Conservation (phyloP, 2,888 invertebrate species). For the Cordilura impudica region DNA sequence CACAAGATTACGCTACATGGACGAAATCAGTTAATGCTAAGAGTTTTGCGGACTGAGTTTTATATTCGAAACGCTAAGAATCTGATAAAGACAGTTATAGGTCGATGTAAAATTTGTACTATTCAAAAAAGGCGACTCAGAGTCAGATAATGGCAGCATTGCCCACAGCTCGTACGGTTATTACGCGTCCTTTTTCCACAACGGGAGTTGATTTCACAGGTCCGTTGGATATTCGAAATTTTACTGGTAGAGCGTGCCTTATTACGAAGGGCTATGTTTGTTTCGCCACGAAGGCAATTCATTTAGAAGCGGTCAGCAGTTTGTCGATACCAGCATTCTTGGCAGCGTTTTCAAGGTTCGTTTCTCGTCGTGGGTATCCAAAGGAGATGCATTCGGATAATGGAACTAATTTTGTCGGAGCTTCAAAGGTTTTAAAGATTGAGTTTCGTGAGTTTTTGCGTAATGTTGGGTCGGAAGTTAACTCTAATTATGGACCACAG, state of each 20-base stretch:
- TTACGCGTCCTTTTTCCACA: too few species aligned
- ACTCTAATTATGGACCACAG: neutral
- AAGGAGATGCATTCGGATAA: conserved; percentile 48
- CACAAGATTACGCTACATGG: too few species aligned
- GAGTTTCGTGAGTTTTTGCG: conserved; percentile 22
- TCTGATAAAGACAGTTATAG: neutral
- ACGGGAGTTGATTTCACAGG: too few species aligned
- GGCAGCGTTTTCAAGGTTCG: conserved; percentile 45
- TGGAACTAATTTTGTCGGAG: conserved; percentile 53
- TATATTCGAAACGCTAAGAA: too few species aligned
- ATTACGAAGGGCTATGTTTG: too few species aligned
- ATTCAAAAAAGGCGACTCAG: too few species aligned
- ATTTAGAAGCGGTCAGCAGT: conserved; percentile 21
- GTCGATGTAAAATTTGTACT: neutral
- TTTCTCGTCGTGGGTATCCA: conserved; percentile 47
- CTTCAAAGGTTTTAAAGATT: conserved; percentile 25
- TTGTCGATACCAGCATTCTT: conserved; percentile 45
- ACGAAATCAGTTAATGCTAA: too few species aligned
- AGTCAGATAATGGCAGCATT: too few species aligned
- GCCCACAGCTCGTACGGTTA: too few species aligned
- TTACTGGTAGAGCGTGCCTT: too few species aligned
- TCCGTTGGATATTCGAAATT: too few species aligned
- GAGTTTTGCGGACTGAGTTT: neutral
- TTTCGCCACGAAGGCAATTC: too few species aligned
- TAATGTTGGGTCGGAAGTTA: neutral